These are phyloP conservation scores for Pelvicachromis taeniatus DNA, from an alignment of 2,113 vertebrate genomes.

Conservation along the genomic window DNA sequence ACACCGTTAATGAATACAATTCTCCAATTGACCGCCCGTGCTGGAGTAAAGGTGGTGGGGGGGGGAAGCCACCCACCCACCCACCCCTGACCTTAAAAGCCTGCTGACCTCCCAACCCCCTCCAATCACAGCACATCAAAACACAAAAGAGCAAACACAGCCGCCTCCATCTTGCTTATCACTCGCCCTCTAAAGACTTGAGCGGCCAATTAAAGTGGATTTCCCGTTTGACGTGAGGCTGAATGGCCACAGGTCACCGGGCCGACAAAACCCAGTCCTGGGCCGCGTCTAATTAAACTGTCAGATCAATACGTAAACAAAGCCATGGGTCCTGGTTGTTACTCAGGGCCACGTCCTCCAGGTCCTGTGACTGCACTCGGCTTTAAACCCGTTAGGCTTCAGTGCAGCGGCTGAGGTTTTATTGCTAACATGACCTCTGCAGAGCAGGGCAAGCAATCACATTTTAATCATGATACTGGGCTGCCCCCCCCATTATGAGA, in stretches of 20 bases:
- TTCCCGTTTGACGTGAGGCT: constrained; percentile 56
- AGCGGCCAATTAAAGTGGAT: constrained; percentile 53
- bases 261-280: background rate
- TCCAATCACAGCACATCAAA: constrained; percentile 9
- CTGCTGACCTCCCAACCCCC: constrained; percentile 37
- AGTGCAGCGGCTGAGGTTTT: background rate
- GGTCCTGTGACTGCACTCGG: background rate
- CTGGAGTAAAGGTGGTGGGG: background rate
- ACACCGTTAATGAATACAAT: constrained; percentile 25
- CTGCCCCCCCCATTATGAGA: background rate
- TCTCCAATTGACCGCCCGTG: constrained; percentile 13
- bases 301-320: constrained; percentile 6
- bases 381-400: background rate
- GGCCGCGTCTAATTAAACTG: constrained; percentile 1
- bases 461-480: background rate
- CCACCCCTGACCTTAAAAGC: constrained; percentile 49
- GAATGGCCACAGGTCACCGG: constrained; percentile 48
- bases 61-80: constrained; percentile 9
- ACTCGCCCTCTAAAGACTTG: constrained; percentile 28
- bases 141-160: constrained; percentile 56
- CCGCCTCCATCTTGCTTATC: constrained; percentile 43
- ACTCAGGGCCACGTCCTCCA: background rate
- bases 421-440: background rate
- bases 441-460: background rate
- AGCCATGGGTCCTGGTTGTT: background rate